These are phyloP conservation scores for Ptychadena robeensis DNA, from an alignment of 2,797 vertebrate species.

Conservation along the genomic window DNA sequence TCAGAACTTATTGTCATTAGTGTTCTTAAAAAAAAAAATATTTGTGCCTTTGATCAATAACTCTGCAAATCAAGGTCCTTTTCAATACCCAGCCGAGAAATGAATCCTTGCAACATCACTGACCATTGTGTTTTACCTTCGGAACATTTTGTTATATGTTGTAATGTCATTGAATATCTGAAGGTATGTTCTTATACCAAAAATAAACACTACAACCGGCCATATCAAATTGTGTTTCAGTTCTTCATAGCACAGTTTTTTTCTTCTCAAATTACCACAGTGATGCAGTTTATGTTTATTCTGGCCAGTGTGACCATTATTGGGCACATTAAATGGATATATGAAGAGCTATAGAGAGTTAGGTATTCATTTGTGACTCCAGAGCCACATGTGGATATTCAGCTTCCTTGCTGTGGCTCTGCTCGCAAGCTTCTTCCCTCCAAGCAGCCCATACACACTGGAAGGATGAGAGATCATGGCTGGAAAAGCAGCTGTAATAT, in stretches of 20 bases:
- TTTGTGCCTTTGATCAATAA: no score
- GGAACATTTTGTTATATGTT: neutral
- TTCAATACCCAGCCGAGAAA: neutral
- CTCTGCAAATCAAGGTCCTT: neutral
- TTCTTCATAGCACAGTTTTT: neutral
- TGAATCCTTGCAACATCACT: neutral
- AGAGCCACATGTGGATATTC: no score
- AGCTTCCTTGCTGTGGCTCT: no score
- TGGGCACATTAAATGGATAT: neutral
- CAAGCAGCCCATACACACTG: no score
- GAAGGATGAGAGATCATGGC: no score
- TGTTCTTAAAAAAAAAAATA: no score
- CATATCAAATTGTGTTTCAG: neutral
- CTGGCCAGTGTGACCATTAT: neutral
- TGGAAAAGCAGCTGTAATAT: no score
- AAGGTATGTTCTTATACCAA: constrained; percentile 7
- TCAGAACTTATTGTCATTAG: no score
- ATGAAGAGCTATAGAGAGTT: no score
- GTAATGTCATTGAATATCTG: neutral
- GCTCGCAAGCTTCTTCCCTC: no score
- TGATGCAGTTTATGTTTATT: neutral
- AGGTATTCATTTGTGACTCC: no score
- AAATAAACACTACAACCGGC: constrained; percentile 5
- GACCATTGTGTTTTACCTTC: neutral
- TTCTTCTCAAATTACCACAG: neutral